Evolutionary conservation across 2,797 vertebrate species (phyloP).

Genomic region (Myiotriccus ornatus): DNA sequence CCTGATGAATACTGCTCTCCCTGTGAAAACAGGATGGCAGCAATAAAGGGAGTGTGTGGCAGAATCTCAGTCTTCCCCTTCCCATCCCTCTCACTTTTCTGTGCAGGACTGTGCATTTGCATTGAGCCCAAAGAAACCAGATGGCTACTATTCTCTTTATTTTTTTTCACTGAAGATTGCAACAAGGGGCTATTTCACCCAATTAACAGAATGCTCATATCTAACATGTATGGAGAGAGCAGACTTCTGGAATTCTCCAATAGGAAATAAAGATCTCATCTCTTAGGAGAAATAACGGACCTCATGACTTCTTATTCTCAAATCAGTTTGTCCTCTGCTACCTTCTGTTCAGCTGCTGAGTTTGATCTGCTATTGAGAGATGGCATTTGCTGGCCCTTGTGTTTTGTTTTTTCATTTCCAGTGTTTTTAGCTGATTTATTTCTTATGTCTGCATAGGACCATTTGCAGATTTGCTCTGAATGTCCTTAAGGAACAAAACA

Average conservation of each 20-base stretch:
- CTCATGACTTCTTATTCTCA: neutral
- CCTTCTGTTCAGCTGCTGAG: constrained; percentile 9
- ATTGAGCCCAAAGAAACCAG: neutral
- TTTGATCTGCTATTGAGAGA: neutral
- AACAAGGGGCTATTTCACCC: neutral
- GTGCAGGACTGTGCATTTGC: neutral
- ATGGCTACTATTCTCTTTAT: neutral
- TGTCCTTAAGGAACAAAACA: neutral
- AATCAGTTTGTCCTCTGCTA: neutral
- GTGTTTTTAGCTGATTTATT: neutral
- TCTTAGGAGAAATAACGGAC: neutral
- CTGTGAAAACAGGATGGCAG: neutral
- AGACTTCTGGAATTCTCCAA: neutral
- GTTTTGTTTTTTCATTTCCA: neutral
- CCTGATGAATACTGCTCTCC: neutral
- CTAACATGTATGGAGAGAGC: neutral
- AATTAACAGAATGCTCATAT: neutral
- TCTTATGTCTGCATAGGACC: neutral
- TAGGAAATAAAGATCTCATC: neutral
- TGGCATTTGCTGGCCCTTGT: neutral
- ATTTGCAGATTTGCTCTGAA: neutral
- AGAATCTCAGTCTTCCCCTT: neutral
- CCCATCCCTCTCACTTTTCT: neutral
- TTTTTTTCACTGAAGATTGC: neutral
- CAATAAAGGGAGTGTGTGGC: neutral